Evolutionary conservation across 1,140 invertebrate genomes (phyloP), one percentile per base, ranked within the genome.

Genomic region (Gryon sp.): DNA sequence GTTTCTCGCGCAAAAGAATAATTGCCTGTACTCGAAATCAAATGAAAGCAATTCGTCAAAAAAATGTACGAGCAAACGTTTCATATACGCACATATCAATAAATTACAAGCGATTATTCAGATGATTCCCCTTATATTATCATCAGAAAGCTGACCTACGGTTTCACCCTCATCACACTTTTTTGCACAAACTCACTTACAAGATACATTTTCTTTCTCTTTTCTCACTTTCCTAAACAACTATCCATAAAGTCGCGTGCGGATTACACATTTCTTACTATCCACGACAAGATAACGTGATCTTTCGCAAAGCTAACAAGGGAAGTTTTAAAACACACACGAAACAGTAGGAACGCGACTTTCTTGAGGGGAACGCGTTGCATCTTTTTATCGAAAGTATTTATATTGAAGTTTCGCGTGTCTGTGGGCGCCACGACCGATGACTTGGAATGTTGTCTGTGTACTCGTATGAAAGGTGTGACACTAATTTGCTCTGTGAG

Each of bases 191-290:
- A n/a, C n/a, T n/a, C n/a, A n/a, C n/a, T n/a, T n/a, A n/a, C n/a
- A n/a, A n/a, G n/a, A n/a, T n/a, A n/a, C n/a, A 32, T 38, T 55
- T 18, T 5, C 26, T 65, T 52, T 50, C 18, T 32, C 46, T 69
- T 63, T 59, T 52, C 74, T 65, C 59, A n/a, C n/a, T n/a, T n/a
- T 69, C 65, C 30, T 14, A 26, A 50, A 62, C 46, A 57, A 76
- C 40, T 53, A 62, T 57, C 52, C 8, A 59, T 52, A 59, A 46
- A 76, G 73, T 76, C 73, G 73, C 73, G 73, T 76, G 73, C 73
- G 65, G 16, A 24, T 68, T 41, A 62, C 36, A 53, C 59, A 50
- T 38, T 60, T 50, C 57, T 45, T 69, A 57, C 63, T 48, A 40
- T 28, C 0, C 73, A 53, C 19, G 32, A 20, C 6, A 8, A 26